Evolutionary conservation across 1,140 invertebrate species (phyloP).

Genomic region (Pseudomyrmex pallidus): DNA sequence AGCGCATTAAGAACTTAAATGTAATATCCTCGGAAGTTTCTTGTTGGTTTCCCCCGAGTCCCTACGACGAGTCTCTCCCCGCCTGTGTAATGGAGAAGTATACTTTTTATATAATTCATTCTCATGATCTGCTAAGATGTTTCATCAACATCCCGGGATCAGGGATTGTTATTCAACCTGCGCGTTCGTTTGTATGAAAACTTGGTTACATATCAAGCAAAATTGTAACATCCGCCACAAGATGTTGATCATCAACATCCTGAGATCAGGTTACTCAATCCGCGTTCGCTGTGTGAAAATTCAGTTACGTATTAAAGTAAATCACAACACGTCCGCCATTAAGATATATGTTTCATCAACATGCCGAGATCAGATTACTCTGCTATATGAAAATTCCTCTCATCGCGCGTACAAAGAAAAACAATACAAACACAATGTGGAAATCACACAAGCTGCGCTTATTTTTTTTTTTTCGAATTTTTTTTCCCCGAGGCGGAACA

Average conservation of each 20-base stretch:
- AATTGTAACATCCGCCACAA: background rate
- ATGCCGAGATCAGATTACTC: background rate
- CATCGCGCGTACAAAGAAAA: background rate
- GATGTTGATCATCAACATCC: no score
- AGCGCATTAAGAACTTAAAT: conserved; percentile 48
- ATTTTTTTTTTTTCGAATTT: background rate
- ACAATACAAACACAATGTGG: no score
- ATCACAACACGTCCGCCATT: no score
- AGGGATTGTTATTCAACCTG: conserved; percentile 1
- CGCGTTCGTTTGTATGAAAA: background rate
- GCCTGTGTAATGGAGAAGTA: conserved; percentile 45
- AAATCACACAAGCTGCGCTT: no score
- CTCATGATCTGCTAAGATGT: conserved; percentile 17
- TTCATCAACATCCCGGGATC: conserved; percentile 22
- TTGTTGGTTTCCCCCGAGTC: conserved; percentile 26
- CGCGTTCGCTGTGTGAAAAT: no score
- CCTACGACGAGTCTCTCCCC: background rate
- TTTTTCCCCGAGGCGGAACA: background rate
- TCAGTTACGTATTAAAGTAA: no score
- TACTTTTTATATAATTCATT: conserved; percentile 56
- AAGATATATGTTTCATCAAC: no score
- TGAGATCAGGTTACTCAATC: no score
- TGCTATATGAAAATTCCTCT: background rate
- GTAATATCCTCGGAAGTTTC: conserved; percentile 46
- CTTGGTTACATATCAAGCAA: background rate